Evolutionary conservation across 2,888 invertebrate genomes (phyloP), one percentile per base, ranked within the genome.

Genomic region (Metallyticus violacea): DNA sequence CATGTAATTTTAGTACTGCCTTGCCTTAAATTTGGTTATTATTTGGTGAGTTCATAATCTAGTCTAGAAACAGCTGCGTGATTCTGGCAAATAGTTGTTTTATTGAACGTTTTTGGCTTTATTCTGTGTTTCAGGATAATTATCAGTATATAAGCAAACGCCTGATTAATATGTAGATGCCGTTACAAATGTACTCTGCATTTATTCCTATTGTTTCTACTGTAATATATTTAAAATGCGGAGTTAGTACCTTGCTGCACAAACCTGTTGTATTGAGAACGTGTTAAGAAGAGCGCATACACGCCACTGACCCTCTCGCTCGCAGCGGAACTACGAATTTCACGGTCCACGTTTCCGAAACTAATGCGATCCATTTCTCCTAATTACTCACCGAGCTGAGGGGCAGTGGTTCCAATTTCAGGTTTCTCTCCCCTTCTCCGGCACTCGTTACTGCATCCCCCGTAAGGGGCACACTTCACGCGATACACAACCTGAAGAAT

Each of bases 361-460:
- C 86, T 86, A 86, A 86, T 85, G 87, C 85, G 85, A 85, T 87
- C 85, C 87, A 87, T 85, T 85, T 77, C 85, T 85, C 82, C 81
- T 85, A 85, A 87, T 87, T 87, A 85, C 87, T 85, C 87, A 30
- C 22, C 40, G 27, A 62, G 40, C 40, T 62, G 40, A 62, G 40
- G 40, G 40, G 40, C 40, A 62, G 40, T 81, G 85, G 25, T 81
- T 80, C 62, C 85, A 27, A 80, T 85, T 79, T 80, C 27, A 78
- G 77, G 85, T 62, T 76, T 27, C 40, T 77, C 25, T 15, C 79
- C 79, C 79, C 22, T 22, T 15, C 79, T 27, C 78, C 78, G 78
- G n/a, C 79, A 79, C 27, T 27, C 26, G 22, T 26, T 79, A 79
- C 40, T 62, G 40, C 40, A 62, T 62, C 40, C 15, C 40, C n/a